phyloP scores from a whole-genome alignment of 1,140 invertebrate species.

The Ips typographus region DNA sequence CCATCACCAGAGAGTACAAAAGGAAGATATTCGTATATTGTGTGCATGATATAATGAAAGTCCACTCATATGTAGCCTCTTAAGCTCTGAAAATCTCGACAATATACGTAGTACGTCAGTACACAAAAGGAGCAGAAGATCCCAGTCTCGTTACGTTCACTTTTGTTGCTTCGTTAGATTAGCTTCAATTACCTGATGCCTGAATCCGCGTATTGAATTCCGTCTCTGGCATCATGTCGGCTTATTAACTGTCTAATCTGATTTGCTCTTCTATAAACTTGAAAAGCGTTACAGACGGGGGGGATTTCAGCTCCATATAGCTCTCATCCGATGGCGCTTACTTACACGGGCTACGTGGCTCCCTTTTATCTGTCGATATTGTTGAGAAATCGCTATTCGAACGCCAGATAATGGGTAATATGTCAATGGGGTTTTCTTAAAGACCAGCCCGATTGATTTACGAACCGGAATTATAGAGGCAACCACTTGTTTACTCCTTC shows the following conservation, averaged over 20 bases:
- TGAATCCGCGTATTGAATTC: constrained; percentile 32
- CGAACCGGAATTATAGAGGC: too few relatives aligned
- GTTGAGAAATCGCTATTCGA: constrained; percentile 28
- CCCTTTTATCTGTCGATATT: constrained; percentile 31
- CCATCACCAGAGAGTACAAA: too few relatives aligned
- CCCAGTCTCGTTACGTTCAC: constrained; percentile 11
- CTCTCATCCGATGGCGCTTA: constrained; percentile 21
- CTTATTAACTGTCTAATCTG: constrained; percentile 34
- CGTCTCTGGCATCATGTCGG: constrained; percentile 14
- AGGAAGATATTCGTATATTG: too few relatives aligned
- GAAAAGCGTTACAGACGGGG: constrained; percentile 27
- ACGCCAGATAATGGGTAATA: constrained; percentile 25
- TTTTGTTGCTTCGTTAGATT: constrained; percentile 31
- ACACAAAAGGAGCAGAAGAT: too few relatives aligned
- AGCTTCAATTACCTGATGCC: constrained; percentile 28
- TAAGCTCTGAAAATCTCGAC: too few relatives aligned
- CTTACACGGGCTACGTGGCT: constrained; percentile 17
- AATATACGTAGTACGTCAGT: too few relatives aligned
- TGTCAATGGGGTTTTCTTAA: constrained; percentile 23
- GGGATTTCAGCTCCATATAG: constrained; percentile 19
- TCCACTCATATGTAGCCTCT: too few relatives aligned
- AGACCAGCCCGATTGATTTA: too few relatives aligned
- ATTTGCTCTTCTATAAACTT: constrained; percentile 32
- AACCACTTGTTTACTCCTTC: too few relatives aligned
- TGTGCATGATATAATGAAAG: too few relatives aligned